These are phyloP conservation scores for Helobdella robusta DNA, from an alignment of 2,888 invertebrate genomes.

Conservation along the genomic window DNA sequence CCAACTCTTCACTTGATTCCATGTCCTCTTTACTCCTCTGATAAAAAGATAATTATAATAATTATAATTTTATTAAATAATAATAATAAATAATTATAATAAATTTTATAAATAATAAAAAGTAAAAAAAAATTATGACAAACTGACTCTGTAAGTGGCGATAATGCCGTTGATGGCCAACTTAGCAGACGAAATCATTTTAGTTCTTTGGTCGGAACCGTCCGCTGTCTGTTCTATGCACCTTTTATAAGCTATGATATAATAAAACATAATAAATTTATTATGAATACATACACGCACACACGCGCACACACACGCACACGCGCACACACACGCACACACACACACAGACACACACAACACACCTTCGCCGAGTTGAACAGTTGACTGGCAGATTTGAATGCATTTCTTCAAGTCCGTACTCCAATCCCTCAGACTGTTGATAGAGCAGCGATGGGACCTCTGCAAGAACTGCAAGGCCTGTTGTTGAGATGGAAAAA, in stretches of 20 bases:
- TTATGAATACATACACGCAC: too few relatives aligned
- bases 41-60: neutral
- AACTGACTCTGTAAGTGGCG: constrained; percentile 41
- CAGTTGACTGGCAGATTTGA: constrained; percentile 52
- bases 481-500: constrained; percentile 34
- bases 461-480: constrained; percentile 63
- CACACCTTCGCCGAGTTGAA: constrained; percentile 37
- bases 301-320: too few relatives aligned
- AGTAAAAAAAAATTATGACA: constrained; percentile 30
- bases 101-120: neutral
- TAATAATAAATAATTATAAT: neutral
- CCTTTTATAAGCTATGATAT: too few relatives aligned
- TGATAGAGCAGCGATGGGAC: constrained; percentile 60
- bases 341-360: too few relatives aligned
- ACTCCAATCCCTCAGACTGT: constrained; percentile 59
- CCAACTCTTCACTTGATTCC: neutral
- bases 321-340: too few relatives aligned
- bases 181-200: constrained; percentile 42
- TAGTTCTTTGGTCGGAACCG: constrained; percentile 32
- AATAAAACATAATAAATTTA: too few relatives aligned
- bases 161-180: constrained; percentile 41
- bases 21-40: constrained; percentile 4
- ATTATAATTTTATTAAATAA: neutral
- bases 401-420: constrained; percentile 53
- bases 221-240: too few relatives aligned